Evolutionary conservation across 2,888 invertebrate species (phyloP).

Genomic region (Ctenicera cuprea): DNA sequence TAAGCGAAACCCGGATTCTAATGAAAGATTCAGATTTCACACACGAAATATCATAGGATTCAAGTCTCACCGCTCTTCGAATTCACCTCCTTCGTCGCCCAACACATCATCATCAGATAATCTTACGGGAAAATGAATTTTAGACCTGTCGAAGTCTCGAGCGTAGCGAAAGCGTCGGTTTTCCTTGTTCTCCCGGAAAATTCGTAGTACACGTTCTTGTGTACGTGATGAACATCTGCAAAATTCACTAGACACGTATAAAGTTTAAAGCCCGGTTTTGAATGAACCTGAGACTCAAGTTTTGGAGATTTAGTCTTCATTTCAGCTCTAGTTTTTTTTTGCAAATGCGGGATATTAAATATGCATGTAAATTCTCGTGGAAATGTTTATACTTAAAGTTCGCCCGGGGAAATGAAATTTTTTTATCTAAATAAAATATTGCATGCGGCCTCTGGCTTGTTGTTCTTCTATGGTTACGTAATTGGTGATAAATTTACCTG

Average conservation of each 20-base stretch:
- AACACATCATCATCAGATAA: slow-evolving; percentile 15
- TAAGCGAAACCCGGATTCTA: slow-evolving; percentile 11
- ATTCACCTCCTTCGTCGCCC: neutral
- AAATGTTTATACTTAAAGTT: slow-evolving; percentile 16
- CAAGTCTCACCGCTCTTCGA: neutral
- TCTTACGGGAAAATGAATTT: neutral
- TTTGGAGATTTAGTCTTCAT: slow-evolving; percentile 11
- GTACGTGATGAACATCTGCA: slow-evolving; percentile 21
- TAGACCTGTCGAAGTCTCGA: neutral
- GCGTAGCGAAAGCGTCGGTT: neutral
- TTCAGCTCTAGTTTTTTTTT: neutral
- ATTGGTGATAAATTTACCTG: slow-evolving; percentile 24
- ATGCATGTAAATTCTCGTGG: neutral
- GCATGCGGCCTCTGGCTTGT: neutral
- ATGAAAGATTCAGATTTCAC: slow-evolving; percentile 19
- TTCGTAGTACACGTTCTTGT: neutral
- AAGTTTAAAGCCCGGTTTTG: slow-evolving; percentile 2
- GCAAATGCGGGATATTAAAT: neutral
- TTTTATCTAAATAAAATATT: slow-evolving; percentile 9
- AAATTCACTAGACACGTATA: slow-evolving; percentile 9
- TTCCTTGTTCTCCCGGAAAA: slow-evolving; percentile 9
- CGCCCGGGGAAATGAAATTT: neutral
- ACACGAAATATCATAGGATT: slow-evolving; percentile 5
- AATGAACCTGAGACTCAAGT: slow-evolving; percentile 10
- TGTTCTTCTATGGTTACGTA: slow-evolving; percentile 9